Evolutionary conservation across 2,113 vertebrate genomes (phyloP).

Genomic region (Cettia cetti): DNA sequence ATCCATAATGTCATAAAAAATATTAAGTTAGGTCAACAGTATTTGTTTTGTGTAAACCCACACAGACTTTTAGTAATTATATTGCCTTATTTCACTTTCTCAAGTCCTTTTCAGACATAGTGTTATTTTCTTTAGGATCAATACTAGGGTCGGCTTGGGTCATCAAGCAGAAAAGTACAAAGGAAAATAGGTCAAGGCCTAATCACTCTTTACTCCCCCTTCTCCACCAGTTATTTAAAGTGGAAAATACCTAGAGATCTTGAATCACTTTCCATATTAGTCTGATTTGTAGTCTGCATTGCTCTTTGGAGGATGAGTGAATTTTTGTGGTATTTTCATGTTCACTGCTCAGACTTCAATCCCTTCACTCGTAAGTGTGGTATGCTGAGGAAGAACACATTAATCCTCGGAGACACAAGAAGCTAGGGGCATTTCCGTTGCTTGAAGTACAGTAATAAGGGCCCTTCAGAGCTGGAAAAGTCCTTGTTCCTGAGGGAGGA

Average conservation of each 20-base stretch:
- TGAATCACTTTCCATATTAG: neutral
- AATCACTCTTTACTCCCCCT: neutral
- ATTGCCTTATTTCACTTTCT: conserved; percentile 15
- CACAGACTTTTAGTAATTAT: neutral
- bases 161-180: neutral
- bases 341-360: neutral
- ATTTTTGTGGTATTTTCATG: neutral
- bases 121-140: neutral
- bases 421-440: neutral
- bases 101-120: neutral
- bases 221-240: neutral
- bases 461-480: neutral
- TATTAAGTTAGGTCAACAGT: conserved; percentile 1
- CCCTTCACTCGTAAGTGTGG: neutral
- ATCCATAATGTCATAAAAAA: conserved; percentile 49
- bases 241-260: neutral
- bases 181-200: neutral
- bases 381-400: neutral
- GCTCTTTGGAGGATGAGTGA: neutral
- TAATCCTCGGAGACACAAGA: neutral
- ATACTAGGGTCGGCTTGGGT: neutral
- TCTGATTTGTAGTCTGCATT: neutral
- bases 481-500: neutral
- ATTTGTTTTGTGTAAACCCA: conserved; percentile 19
- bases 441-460: neutral